Conservation (phyloP, 2,888 invertebrate genomes). For the Eugnorisma glareosa region DNA sequence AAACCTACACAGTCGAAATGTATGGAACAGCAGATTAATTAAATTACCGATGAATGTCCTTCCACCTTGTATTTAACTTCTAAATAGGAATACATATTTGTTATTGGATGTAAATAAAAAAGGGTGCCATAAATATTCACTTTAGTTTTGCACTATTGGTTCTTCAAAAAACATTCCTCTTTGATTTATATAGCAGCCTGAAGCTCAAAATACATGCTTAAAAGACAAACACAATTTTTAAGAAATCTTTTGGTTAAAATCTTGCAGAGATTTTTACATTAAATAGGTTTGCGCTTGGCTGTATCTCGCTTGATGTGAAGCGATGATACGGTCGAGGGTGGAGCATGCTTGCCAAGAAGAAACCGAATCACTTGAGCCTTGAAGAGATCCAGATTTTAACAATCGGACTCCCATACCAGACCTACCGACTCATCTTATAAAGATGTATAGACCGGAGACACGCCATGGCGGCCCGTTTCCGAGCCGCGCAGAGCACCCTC, state of each 20-base stretch:
- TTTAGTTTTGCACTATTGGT: not conserved
- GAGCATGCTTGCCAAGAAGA: not conserved
- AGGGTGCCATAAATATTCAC: not conserved
- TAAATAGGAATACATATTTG: not conserved
- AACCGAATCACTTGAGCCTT: not conserved
- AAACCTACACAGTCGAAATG: too few relatives aligned
- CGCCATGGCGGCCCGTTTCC: conserved; percentile 98
- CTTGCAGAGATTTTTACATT: not conserved
- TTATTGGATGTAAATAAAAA: not conserved
- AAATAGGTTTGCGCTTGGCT: not conserved
- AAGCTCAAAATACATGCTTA: not conserved
- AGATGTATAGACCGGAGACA: conserved; percentile 98
- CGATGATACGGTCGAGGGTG: not conserved
- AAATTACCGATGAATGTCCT: too few relatives aligned
- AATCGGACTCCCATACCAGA: conserved; percentile 24
- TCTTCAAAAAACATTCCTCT: not conserved
- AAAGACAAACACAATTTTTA: not conserved
- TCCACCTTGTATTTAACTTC: not conserved
- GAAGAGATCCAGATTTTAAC: not conserved
- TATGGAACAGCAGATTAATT: too few relatives aligned
- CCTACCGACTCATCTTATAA: conserved; percentile 97
- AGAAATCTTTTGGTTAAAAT: not conserved
- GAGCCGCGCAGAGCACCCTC: conserved; percentile 95
- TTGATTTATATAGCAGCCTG: not conserved
- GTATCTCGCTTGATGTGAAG: not conserved